Evolutionary conservation across 1,140 invertebrate species (phyloP), one percentile per base, ranked within the genome.

Genomic region (Eumeta japonica): DNA sequence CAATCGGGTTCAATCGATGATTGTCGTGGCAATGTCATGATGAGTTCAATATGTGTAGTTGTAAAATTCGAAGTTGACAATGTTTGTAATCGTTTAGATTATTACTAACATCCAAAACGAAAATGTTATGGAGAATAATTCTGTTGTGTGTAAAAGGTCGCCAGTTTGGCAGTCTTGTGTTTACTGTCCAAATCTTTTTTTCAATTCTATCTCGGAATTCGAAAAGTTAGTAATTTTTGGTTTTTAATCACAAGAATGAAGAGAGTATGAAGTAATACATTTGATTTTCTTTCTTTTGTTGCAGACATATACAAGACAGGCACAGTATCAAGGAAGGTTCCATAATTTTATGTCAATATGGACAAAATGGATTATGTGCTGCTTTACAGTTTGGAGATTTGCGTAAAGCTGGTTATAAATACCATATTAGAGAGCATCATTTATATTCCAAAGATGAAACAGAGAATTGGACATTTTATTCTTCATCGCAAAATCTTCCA

Each of bases 401-500:
- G 35, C 88, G 84, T 48, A 90, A 92, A 73, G 81, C 84, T 30
- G 91, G 94, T 70, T 94, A 94, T 65, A 84, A 93, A 77, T 84
- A 85, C 44, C 92, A 94, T 62, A 85, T 94, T 29, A 79, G 82
- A 34, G 85, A 87, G 56, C 86, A 92, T 65, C 90, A 92, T 59
- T 79, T 84, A 9, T 82, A 79, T 60, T 77, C 81, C 37, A 77
- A 76, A 24, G 75, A 78, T 38, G 54, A 52, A 0, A 77, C 75
- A 3, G 79, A 83, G 10, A 77, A 83, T 35, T 90, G 88, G 87
- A 83, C 85, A 3, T 77, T 90, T 34, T 90, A 87, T 65, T 87
- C 84, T 3, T 87, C 92, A 16, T 83, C 89, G 13, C 93, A 97
- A 74, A 98, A 98, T 75, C 79, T 99, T 45, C 91, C 96, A 14